Evolutionary conservation across 2,113 vertebrate genomes (phyloP), one percentile per base, ranked within the genome.

Genomic region (Echinops telfairi): DNA sequence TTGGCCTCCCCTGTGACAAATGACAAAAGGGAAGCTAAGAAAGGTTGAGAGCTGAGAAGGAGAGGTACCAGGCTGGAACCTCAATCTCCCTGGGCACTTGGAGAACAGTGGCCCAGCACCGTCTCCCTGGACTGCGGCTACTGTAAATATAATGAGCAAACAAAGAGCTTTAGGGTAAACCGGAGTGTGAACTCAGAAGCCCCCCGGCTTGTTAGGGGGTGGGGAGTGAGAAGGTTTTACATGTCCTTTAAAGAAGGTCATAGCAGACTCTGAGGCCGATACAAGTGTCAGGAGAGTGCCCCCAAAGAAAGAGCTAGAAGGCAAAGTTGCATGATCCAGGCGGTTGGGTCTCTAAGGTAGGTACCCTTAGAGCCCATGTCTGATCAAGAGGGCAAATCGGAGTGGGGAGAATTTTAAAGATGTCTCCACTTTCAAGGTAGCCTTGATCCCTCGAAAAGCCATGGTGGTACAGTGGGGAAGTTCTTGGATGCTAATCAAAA

Each of bases 291-390:
- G 12, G 57, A 88, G 80, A 25, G 57, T 25, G 2, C 20, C 58
- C 40, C 4, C 79, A 40, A n/a, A 16, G 27, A 88, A 92, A 76
- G 5, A 71, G 92, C 93, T 80, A 8, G 78, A 87, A 86, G 81
- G 62, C 88, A 62, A 27, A 77, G 43, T 33, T 62, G 9, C 23
- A 53, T 57, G 62, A 19, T 36, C 1, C 29, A 22, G 77, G 70
- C 68, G 81, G 2, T 15, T 29, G 20, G 57, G 10, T 81, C 36
- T 84, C 40, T 14, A 31, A 23, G 36, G 23, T 29, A 53, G 43
- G 20, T 17, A 31, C 58, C 25, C 68, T 68, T 2, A 10, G n/a
- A 15, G n/a, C 33, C 17, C 11, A 4, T n/a, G 31, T 3, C 27
- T 77, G 36, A 82, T 16, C 36, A 71, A 11, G 60, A 77, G 31